Percentiles rank a stretch among this genome's conserved stretches.
phyloP scores from a whole-genome alignment of 2,888 invertebrate genomes.

The Pegoplata infirma region DNA sequence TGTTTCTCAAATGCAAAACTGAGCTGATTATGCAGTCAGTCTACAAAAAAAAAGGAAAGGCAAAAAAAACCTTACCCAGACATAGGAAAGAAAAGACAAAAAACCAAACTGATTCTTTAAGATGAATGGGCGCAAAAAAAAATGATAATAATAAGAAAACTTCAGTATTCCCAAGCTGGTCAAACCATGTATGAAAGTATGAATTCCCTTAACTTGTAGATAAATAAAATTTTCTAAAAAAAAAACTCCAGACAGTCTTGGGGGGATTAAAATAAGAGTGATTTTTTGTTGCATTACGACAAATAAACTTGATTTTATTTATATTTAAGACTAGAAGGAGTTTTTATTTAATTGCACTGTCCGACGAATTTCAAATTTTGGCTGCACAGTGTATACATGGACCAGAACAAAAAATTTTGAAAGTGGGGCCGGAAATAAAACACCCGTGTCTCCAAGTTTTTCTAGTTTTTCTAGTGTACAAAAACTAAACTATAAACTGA shows the following conservation, averaged over 20 bases:
- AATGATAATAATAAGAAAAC: neutral
- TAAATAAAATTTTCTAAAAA: slow-evolving; percentile 7
- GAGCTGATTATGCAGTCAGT: slow-evolving; percentile 14
- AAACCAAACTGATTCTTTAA: slow-evolving; percentile 26
- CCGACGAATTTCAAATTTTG: too few species aligned
- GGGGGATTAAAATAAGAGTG: slow-evolving; percentile 36
- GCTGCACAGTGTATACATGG: too few species aligned
- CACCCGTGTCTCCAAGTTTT: too few species aligned
- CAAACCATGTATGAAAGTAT: slow-evolving; percentile 2
- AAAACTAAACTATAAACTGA: too few species aligned
- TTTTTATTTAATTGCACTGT: too few species aligned
- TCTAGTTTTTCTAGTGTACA: too few species aligned
- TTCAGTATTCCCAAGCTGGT: slow-evolving; percentile 27
- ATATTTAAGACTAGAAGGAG: neutral
- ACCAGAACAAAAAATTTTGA: too few species aligned
- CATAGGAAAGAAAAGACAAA: slow-evolving; percentile 12
- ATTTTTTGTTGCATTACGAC: neutral
- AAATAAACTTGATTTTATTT: neutral
- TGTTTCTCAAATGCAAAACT: slow-evolving; percentile 8
- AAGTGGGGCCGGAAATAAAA: too few species aligned
- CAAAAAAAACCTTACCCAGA: too few species aligned
- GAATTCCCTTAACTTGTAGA: neutral
- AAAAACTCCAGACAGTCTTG: slow-evolving; percentile 43
- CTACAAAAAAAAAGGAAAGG: neutral
- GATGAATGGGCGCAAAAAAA: slow-evolving; percentile 5